Base-by-base conservation (phyloP, 2,113 vertebrate genomes). In the Peromyscus californicus region DNA sequence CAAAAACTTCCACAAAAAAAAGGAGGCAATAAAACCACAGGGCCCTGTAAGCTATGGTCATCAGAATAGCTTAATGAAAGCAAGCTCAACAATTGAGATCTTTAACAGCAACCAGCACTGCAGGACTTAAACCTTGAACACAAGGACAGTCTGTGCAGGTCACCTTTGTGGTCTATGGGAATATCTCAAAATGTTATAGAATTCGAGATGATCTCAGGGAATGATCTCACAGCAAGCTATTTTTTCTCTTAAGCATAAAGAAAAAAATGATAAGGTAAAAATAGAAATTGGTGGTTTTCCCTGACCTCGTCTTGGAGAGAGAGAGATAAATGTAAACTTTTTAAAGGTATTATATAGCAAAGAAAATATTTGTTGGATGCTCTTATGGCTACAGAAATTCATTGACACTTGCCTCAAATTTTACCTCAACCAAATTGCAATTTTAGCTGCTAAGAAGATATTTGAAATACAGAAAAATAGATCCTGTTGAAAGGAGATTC, bases 21-120 rank as follows among this genome's bases (percentile, higher is more conserved):
- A 59, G 13, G n/a, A 29, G 7, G 96, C 89, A 94, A 89, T 96
- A 96, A 97, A 97, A 96, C 96, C 94, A 10, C 89, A 93, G 97
- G 97, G 79, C 86, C 21, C 1, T 3, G 78, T 89, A 91, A 97
- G 76, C 80, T 92, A 11, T 51, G 95, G 93, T 94, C 95, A 95
- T 96, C 94, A 92, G 79, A 87, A 90, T 57, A 85, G 95, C 76
- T 97, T 93, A 93, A 97, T 94, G 95, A 96, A 95, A 79, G 84
- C 22, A n/a, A 39, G 78, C 54, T 57, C 39, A 59, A 91, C 59
- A 67, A 61, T 4, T 0, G 2, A 65, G 31, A n/a, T 84, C 75
- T 15, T 48, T 45, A 63, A 79, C 42, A 89, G 84, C 70, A 70
- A 48, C 88, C 75, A 16, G 75, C 88, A 36, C 63, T 0, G 84